Base-by-base conservation (phyloP, 2,797 vertebrate genomes). In the Furcifer pardalis region DNA sequence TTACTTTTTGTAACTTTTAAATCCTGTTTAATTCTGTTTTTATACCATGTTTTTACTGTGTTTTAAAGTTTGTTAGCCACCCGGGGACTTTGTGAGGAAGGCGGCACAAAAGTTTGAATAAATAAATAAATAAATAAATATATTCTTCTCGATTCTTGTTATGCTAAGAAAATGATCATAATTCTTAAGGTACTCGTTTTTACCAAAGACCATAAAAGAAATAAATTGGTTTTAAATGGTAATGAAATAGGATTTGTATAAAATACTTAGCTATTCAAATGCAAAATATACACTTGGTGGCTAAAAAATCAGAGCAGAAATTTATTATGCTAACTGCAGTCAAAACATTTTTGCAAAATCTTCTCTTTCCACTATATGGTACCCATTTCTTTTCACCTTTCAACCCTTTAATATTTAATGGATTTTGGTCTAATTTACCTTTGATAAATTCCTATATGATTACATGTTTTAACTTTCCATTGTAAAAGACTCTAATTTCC, bases 161-260 rank as follows among this genome's bases (percentile, higher is more conserved):
- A 40, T 78, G 17, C 60, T 46, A 79, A 21, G 30, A 79, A 79
- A 63, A 79, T 40, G 25, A 62, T 78, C 27, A 63, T 63, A 7
- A 63, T 27, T n/a, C 62, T 63, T 42, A 71, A 40, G 40, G 27
- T 32, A 19, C 42, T 78, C 19, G 23, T 78, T 37, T 79, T 79
- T 65, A 79, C 42, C 40, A 63, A 79, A 65, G 30, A 65, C 60
- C 40, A n/a, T 32, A 79, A 63, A 78, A 37, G 9, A 17, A 32
- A 79, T 79, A 79, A 78, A 65, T 65, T 59, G 62, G 27, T 46
- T 79, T 40, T 79, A 79, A 62, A 79, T 32, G 19, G 30, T n/a
- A 79, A 79, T 46, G 77, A 65, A 79, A 46, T 62, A 79, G 77
- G 27, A 79, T 9, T 65, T 60, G 46, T 32, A 49, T 46, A 65